Base-by-base conservation (phyloP, 2,888 invertebrate species). In the Lampropteryx suffumata region DNA sequence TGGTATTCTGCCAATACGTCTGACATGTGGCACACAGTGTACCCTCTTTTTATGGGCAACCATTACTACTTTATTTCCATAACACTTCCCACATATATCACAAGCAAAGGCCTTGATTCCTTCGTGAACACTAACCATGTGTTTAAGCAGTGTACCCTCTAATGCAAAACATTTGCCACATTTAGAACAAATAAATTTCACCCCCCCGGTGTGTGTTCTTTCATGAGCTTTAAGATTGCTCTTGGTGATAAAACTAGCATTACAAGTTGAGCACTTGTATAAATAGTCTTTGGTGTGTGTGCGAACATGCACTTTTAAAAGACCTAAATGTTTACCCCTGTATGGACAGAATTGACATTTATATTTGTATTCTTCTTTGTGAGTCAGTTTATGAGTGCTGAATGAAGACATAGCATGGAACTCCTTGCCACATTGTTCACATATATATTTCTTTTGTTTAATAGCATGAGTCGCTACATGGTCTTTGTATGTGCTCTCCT, bases 301-400 rank as follows among this genome's bases (percentile, higher is more conserved):
- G 17, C 67, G 59, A 4, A 76, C 67, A 57, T 78, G 78, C 0
- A 71, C 57, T 55, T 69, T 76, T 1, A 78, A 55, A 3, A 76
- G 49, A 0, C 57, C 74, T 30, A 67, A 53, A 49, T 74, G 71
- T 13, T 71, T 62, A 0, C 73, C 76, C 36, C 63, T 57, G 30
- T 78, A 78, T 0, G 78, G 77, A 45, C 78, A 78, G 47, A 69
- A 71, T 21, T 67, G 64, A 44, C 78, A 78, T 61, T 73, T 67
- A 45, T 55, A 73, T 51, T 73, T 71, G 12, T 73, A 61, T 33
- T 69, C 71, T 21, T 57, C 65, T 3, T 65, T 63, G 35, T 78
- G 78, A 9, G 63, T 71, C 24, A 77, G 48, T 24, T 45, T 47
- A 37, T 78, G 78, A 2, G 69, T 69, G 47, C 63, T 62, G 21